A percentile compares a stretch with the other conserved stretches of the same genome.
These are phyloP conservation scores for Bryconaethiops microstoma DNA, from an alignment of 2,797 vertebrate genomes.

Conservation along the genomic window DNA sequence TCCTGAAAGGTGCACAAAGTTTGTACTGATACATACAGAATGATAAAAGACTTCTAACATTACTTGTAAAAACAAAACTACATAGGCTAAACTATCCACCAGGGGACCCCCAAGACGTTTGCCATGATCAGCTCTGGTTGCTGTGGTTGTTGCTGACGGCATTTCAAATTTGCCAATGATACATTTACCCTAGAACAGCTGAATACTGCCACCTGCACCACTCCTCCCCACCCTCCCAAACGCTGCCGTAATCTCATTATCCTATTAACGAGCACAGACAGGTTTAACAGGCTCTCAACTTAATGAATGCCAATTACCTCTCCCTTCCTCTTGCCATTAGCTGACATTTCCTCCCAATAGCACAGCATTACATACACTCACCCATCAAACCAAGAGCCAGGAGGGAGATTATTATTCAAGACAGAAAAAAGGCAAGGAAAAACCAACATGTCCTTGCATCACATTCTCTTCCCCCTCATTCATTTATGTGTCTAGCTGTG, in stretches of 20 bases:
- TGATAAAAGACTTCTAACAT: too few species aligned
- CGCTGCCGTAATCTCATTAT: slow-evolving; percentile 56
- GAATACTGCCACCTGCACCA: slow-evolving; percentile 22
- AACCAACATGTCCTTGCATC: background rate
- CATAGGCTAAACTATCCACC: too few species aligned
- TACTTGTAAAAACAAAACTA: too few species aligned
- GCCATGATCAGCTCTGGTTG: too few species aligned
- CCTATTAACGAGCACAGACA: slow-evolving; percentile 55
- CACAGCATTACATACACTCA: slow-evolving; percentile 49
- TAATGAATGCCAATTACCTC: slow-evolving; percentile 64
- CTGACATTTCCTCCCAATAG: slow-evolving; percentile 43
- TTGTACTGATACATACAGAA: too few species aligned
- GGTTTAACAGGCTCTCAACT: slow-evolving; percentile 64
- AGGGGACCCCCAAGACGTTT: too few species aligned
- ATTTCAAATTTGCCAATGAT: background rate
- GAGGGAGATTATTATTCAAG: slow-evolving; percentile 36
- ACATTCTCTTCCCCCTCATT: slow-evolving; percentile 42
- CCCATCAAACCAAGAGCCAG: slow-evolving; percentile 28
- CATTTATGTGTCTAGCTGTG: slow-evolving; percentile 27
- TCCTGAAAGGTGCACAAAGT: too few species aligned
- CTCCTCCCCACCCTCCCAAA: slow-evolving; percentile 23
- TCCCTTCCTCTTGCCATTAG: slow-evolving; percentile 54
- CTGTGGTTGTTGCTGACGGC: background rate
- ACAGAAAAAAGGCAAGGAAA: slow-evolving; percentile 2
- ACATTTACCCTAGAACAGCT: background rate